Conservation (phyloP, 2,888 invertebrate species). For the Tenthredo distinguenda region DNA sequence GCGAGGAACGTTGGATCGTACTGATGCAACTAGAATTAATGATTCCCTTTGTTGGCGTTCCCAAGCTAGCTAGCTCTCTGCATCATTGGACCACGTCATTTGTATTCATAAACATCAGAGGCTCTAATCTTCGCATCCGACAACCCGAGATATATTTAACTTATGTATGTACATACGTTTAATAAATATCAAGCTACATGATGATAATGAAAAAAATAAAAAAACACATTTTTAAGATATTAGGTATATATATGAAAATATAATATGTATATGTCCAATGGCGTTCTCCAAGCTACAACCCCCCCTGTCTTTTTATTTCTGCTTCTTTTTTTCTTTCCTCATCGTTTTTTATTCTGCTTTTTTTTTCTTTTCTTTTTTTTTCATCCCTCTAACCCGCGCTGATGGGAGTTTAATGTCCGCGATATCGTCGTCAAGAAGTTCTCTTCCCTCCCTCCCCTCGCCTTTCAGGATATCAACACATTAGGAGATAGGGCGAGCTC, state of each 20-base stretch:
- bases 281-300: not conserved
- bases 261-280: not conserved
- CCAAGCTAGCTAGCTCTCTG: not conserved
- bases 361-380: not conserved
- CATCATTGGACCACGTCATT: conserved; percentile 41
- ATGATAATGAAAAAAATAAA: not conserved
- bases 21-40: conserved; percentile 51
- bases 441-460: not conserved
- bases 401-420: conserved; percentile 43
- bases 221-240: no score
- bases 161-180: not conserved
- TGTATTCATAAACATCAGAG: conserved; percentile 47
- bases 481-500: conserved; percentile 44
- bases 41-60: conserved; percentile 39
- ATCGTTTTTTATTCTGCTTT: not conserved
- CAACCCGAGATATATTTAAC: conserved; percentile 11
- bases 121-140: conserved; percentile 47
- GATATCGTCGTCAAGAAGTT: conserved; percentile 33
- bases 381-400: not conserved
- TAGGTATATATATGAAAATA: no score
- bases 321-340: not conserved
- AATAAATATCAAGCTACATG: not conserved
- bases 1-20: not conserved
- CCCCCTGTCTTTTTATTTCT: not conserved
- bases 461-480: conserved; percentile 46